Percentiles rank a stretch among this genome's conserved stretches.
These are phyloP conservation scores for Mustela erminea DNA, from an alignment of 2,797 vertebrate genomes.

Conservation along the genomic window DNA sequence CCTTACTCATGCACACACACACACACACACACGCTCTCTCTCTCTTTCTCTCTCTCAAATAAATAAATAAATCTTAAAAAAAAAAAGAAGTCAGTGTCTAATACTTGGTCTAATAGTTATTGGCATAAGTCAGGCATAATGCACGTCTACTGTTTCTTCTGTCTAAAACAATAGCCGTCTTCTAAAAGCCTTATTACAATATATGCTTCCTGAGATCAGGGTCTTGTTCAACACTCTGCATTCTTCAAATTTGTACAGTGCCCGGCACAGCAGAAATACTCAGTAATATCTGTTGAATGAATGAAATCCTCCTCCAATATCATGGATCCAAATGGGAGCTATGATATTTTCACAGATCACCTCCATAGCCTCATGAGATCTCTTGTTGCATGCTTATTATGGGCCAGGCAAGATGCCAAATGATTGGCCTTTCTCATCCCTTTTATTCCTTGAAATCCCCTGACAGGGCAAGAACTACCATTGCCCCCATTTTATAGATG, in stretches of 20 bases:
- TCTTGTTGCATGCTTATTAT: not conserved
- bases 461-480: not conserved
- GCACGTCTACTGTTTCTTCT: not conserved
- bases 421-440: not conserved
- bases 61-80: not conserved
- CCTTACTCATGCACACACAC: rapidly evolving
- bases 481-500: not conserved
- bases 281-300: not conserved
- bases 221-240: not conserved
- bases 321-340: not conserved
- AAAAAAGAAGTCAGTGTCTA: not conserved
- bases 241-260: not conserved
- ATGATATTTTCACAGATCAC: not conserved
- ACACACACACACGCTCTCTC: too few species aligned
- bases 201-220: not conserved
- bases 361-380: not conserved
- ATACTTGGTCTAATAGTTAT: not conserved
- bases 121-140: not conserved
- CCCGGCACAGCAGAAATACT: not conserved
- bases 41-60: not conserved
- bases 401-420: not conserved
- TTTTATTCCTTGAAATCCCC: not conserved
- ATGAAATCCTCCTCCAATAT: not conserved
- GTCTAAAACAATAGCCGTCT: not conserved
- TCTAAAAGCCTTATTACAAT: not conserved